Base-by-base conservation (phyloP, 2,888 invertebrate genomes). In the Nesidiocoris tenuis region DNA sequence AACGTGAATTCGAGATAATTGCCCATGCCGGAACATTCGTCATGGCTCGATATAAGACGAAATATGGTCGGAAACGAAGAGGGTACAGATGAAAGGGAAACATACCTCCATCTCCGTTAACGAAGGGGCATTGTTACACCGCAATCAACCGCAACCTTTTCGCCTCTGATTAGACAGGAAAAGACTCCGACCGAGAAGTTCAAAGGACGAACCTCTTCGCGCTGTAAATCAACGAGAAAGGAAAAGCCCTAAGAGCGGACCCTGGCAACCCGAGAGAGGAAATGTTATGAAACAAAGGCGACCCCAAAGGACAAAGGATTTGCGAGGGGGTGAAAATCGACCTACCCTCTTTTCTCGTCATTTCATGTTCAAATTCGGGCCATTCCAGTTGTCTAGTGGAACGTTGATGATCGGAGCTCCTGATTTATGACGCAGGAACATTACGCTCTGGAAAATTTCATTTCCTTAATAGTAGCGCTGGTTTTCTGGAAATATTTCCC, bases 91-190 rank as follows among this genome's bases (percentile, higher is more conserved):
- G 39, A 39, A 39, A 39, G 39, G 12, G 39, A n/a, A n/a, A 39
- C 39, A 12, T 39, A 39, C 39, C 12, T 12, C 12, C 5, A 12
- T 39, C 12, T 7, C 67, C 56, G 12, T 25, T 70, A 70, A 70
- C 70, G 70, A 70, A 70, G 59, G 59, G 24, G 59, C 59, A 70
- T 70, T 70, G 70, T 70, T 70, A 59, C 59, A 67, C 70, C 59
- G 70, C 70, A 70, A 70, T 70, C 70, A 70, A 70, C 70, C 39
- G 39, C 39, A 57, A 70, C 70, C 70, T 70, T 70, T 39, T 70
- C 59, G 70, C 2, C 70, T 70, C 59, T 70, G 70, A 70, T 70
- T 70, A 70, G 70, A 70, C 70, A 59, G 23, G 23, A 70, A 70
- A 59, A 70, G 67, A 63, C 39, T 39, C 39, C 39, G 12, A 39